A percentile compares a stretch with the other conserved stretches of the same genome.
phyloP scores from a whole-genome alignment of 2,797 vertebrate species.

The Sternotherus odoratus region DNA sequence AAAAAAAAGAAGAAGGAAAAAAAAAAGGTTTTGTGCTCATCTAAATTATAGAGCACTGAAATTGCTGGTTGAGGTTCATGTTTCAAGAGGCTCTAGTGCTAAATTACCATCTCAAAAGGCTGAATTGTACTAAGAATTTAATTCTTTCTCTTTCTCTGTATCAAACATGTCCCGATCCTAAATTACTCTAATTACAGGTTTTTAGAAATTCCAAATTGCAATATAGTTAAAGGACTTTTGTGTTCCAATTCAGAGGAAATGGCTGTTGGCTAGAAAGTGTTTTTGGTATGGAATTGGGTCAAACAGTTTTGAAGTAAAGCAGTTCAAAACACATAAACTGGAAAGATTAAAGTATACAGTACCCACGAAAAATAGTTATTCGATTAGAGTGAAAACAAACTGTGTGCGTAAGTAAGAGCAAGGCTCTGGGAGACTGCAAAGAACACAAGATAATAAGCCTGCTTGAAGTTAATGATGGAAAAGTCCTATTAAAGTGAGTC shows the following conservation, averaged over 20 bases:
- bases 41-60: neutral
- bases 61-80: neutral
- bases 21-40: neutral
- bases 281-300: neutral
- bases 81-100: neutral
- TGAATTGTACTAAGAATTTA: neutral
- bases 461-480: neutral
- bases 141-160: neutral
- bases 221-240: neutral
- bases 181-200: conserved; percentile 15
- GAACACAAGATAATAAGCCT: neutral
- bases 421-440: neutral
- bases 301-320: neutral
- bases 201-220: neutral
- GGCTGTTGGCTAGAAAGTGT: neutral
- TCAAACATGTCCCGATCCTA: neutral
- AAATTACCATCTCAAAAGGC: neutral
- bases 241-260: neutral
- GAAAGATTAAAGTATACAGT: neutral
- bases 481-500: neutral
- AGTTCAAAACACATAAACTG: neutral
- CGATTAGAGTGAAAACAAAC: neutral
- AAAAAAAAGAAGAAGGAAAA: too few relatives aligned
- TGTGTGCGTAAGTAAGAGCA: neutral
- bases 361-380: neutral